Base-by-base conservation (phyloP, 2,797 vertebrate species). In the Emys orbicularis region DNA sequence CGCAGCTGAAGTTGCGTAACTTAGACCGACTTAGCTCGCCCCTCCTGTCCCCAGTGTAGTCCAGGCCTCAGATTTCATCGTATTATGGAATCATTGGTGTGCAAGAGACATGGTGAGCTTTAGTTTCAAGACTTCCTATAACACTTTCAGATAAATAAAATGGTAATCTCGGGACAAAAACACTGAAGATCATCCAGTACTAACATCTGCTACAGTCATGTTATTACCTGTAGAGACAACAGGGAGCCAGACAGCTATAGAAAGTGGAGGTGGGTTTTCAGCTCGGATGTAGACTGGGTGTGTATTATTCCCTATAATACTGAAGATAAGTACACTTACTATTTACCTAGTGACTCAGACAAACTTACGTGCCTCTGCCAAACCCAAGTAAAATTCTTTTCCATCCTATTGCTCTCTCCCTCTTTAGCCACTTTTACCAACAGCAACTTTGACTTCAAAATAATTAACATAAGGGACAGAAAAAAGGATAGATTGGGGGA, bases 61-160 rank as follows among this genome's bases (percentile, higher is more conserved):
- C 47, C 47, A 47, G 47, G 47, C 50, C 53, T 23, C 53, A 54
- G 65, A 41, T 65, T 65, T 65, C 12, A 54, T 34, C 54, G 12
- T 37, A 8, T 3, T 74, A 68, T 85, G 72, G 19, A 92, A 15
- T 10, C 88, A 25, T 7, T 3, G 25, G 8, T 31, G 21, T 74
- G 37, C 72, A 79, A 77, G 72, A 34, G 86, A 72, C 19, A 79
- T 65, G 0, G 0, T 12, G 15, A 81, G 8, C 12, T 79, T 6
- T 84, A 85, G 31, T 79, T 94, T 86, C 68, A 15, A 85, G 50
- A 21, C 27, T 4, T 12, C 29, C 56, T 31, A 87, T 41, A 79
- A 25, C 16, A 52, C 9, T 83, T 90, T 25, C 61, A 68, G 72
- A 19, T 6, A 88, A 49, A 77, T 89, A 81, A 84, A 86, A 65